Conservation (phyloP, 2,888 invertebrate genomes). For the Chymomyza amoena region DNA sequence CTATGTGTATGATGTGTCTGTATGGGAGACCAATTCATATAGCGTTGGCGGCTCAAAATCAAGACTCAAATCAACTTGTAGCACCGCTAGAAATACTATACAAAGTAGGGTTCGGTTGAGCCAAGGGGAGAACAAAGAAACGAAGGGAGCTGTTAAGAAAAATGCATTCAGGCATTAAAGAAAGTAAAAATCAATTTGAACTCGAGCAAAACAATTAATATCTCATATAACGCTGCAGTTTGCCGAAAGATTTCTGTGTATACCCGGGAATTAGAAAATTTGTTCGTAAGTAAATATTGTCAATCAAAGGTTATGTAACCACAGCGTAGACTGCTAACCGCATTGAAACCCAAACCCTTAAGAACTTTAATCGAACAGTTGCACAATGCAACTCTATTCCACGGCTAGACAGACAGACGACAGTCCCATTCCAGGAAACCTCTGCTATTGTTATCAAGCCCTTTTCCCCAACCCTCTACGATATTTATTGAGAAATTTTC, state of each 20-base stretch:
- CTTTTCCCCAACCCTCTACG: not conserved
- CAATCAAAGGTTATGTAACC: constrained; percentile 62
- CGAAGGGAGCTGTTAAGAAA: constrained; percentile 1
- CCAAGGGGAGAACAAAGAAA: not conserved
- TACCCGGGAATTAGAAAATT: constrained; percentile 24
- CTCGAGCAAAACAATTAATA: constrained; percentile 69
- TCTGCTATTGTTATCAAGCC: not conserved
- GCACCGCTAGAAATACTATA: constrained; percentile 53
- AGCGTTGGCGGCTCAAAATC: constrained; percentile 35
- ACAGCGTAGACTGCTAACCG: constrained; percentile 7
- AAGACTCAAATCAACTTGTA: constrained; percentile 57
- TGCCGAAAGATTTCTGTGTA: not conserved
- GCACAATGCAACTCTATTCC: not conserved
- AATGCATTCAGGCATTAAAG: constrained; percentile 39
- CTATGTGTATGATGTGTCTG: constrained; percentile 41
- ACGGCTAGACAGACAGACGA: too few species aligned
- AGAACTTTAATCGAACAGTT: not conserved
- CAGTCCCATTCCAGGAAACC: not conserved
- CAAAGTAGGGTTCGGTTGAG: constrained; percentile 34
- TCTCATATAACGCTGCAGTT: constrained; percentile 37
- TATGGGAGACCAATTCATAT: constrained; percentile 61
- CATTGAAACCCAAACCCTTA: not conserved
- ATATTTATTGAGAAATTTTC: not conserved
- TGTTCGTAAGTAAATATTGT: constrained; percentile 60
- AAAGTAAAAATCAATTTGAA: constrained; percentile 71